A percentile compares a stretch with the other conserved stretches of the same genome.
Evolutionary conservation across 2,888 invertebrate genomes (phyloP).

Genomic region (Lasioglossum leucozonium): DNA sequence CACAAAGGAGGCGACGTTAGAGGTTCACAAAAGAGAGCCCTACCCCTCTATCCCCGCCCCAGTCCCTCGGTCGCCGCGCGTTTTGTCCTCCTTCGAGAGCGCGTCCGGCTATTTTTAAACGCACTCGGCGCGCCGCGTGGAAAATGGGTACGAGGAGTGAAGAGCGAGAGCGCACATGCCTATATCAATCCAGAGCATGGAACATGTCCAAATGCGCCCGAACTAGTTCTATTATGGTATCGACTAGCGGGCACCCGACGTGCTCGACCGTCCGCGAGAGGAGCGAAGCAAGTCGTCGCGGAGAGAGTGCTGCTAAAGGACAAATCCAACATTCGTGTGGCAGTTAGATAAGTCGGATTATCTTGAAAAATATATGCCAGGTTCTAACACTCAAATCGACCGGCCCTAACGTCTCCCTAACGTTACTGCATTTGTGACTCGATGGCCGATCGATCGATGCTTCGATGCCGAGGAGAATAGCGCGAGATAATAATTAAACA

Average conservation of each 20-base stretch:
- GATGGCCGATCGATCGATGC: neutral
- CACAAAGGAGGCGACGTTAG: neutral
- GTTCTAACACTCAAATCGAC: neutral
- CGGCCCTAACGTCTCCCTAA: neutral
- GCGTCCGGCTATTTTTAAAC: conserved; percentile 55
- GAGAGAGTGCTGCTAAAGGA: neutral
- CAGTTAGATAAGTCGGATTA: too few species aligned
- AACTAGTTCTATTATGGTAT: conserved; percentile 41
- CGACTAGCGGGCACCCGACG: neutral
- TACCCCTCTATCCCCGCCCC: too few species aligned
- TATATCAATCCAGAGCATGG: conserved; percentile 45
- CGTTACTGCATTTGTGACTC: neutral
- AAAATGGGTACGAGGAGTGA: conserved; percentile 46
- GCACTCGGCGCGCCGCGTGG: conserved; percentile 26
- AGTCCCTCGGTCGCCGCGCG: neutral
- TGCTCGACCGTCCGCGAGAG: neutral
- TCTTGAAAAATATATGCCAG: too few species aligned
- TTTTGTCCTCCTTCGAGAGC: conserved; percentile 30
- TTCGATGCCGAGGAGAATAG: neutral
- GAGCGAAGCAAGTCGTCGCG: neutral
- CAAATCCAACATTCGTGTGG: too few species aligned
- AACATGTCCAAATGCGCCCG: conserved; percentile 40
- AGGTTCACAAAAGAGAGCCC: neutral
- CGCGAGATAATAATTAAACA: neutral
- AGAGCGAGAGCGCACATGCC: conserved; percentile 25